Base-by-base conservation (phyloP, 2,113 vertebrate genomes). In the Sminthopsis crassicaudata region DNA sequence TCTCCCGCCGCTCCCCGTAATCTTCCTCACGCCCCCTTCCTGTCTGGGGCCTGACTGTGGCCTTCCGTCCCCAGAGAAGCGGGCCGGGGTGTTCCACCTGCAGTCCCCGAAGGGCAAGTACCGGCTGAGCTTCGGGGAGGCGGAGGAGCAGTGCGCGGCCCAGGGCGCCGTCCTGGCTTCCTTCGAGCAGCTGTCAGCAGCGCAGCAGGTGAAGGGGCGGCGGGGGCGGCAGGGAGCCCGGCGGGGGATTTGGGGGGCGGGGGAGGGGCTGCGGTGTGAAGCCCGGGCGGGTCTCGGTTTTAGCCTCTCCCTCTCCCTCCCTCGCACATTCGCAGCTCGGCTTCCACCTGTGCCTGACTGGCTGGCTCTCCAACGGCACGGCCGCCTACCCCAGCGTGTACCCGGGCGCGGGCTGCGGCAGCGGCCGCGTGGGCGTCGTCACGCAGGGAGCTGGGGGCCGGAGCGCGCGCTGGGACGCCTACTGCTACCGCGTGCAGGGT, bases 31-130 rank as follows among this genome's bases (percentile, higher is more conserved):
- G 16, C 2, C 9, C 0, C 27, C 46, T 48, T 50, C 2, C 0
- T 0, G 30, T 2, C n/a, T 2, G 46, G 2, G 5, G 11, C 8
- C 91, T 94, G 90, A 93, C 54, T 0, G 0, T 8, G 24, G 0
- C 95, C 90, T 57, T 92, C 27, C 93, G 7, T 96, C 97, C 98
- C 90, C 97, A 99, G 99, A 99, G 95, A 99, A 99, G 96, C 99
- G 98, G 2, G 99, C 98, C 0, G 99, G 99, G 0, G 99, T 99
- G 53, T 99, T 99, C 94, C 99, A 99, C 90, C 98, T 99, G 95
- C 99, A 99, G 94, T 99, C 99, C 91, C 96, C 98, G 19, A 96
- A 95, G 16, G 99, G 99, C 42, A 99, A 98, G 89, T 99, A 99
- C 0, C 97, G 97, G 96, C 98, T 99, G 97, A 99, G 98, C 94